Percentiles rank a stretch among this genome's conserved stretches.
phyloP scores from a whole-genome alignment of 2,888 invertebrate genomes.

The Schrankia costaestrigalis region DNA sequence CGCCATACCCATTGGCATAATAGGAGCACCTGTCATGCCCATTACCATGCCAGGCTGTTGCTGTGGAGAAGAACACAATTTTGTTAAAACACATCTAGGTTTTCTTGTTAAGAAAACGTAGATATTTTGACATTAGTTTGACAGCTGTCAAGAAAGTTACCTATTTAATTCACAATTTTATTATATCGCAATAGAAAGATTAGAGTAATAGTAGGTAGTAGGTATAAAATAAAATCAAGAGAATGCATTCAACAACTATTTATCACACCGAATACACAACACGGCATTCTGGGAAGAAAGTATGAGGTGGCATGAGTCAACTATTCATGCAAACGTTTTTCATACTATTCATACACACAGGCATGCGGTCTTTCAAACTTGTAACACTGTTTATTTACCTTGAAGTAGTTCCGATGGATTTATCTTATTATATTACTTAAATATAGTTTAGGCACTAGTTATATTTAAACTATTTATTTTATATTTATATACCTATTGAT shows the following conservation, averaged over 20 bases:
- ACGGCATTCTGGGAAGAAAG: slow-evolving; percentile 29
- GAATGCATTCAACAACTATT: slow-evolving; percentile 13
- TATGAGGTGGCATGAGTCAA: slow-evolving; percentile 32
- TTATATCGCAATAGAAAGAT: neutral
- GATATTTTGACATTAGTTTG: slow-evolving; percentile 1
- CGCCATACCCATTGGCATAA: slow-evolving; percentile 64
- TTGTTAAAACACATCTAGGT: slow-evolving; percentile 1
- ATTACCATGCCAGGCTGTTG: slow-evolving; percentile 77
- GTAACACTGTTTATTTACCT: slow-evolving; percentile 5
- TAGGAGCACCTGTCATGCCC: slow-evolving; percentile 63
- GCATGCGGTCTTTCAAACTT: slow-evolving; percentile 23
- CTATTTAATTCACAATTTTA: no score
- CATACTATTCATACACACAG: slow-evolving; percentile 23
- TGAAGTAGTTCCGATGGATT: slow-evolving; percentile 1
- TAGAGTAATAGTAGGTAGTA: no score
- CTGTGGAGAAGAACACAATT: slow-evolving; percentile 39
- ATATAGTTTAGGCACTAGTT: no score
- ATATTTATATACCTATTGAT: no score
- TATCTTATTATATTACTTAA: no score
- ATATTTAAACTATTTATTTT: no score
- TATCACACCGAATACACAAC: slow-evolving; percentile 23
- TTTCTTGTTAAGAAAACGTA: slow-evolving; percentile 4
- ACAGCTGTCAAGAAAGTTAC: no score
- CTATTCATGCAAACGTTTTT: slow-evolving; percentile 29
- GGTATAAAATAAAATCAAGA: no score